These are phyloP conservation scores for Aplodontia rufa DNA, from an alignment of 2,113 vertebrate genomes.

Conservation along the genomic window DNA sequence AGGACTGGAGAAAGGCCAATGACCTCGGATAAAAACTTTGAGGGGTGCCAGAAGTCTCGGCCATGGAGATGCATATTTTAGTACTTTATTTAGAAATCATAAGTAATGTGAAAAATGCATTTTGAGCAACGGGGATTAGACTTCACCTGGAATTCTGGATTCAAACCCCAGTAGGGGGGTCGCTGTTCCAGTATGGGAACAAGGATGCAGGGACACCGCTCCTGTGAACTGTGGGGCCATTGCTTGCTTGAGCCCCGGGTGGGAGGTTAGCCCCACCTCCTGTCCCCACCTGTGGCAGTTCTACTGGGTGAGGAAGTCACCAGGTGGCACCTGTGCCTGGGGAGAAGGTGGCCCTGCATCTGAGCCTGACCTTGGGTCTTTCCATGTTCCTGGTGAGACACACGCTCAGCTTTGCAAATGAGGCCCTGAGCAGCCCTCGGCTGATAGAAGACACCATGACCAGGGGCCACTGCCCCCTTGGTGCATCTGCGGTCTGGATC, in stretches of 20 bases:
- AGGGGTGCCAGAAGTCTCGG: background rate
- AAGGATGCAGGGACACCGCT: background rate
- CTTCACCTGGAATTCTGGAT: background rate
- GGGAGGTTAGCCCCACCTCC: background rate
- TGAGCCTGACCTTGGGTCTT: background rate
- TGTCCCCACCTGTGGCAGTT: background rate
- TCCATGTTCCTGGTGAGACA: background rate
- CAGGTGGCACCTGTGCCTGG: background rate
- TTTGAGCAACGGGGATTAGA: too few species aligned
- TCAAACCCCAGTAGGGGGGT: background rate
- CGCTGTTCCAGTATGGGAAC: background rate
- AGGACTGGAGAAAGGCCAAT: too few species aligned
- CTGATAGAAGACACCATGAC: background rate
- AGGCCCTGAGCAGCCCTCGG: background rate
- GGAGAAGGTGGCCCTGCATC: too few species aligned
- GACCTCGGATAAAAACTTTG: too few species aligned
- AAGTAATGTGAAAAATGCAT: background rate
- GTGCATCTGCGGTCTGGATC: background rate
- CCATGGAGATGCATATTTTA: background rate
- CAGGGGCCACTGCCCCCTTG: background rate
- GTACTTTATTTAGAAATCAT: background rate
- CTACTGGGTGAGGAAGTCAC: background rate
- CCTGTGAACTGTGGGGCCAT: background rate
- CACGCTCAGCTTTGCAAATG: background rate
- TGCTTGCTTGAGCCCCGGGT: background rate